Base-by-base conservation (phyloP, 2,888 invertebrate genomes). In the Brachypalpus laphriformis region DNA sequence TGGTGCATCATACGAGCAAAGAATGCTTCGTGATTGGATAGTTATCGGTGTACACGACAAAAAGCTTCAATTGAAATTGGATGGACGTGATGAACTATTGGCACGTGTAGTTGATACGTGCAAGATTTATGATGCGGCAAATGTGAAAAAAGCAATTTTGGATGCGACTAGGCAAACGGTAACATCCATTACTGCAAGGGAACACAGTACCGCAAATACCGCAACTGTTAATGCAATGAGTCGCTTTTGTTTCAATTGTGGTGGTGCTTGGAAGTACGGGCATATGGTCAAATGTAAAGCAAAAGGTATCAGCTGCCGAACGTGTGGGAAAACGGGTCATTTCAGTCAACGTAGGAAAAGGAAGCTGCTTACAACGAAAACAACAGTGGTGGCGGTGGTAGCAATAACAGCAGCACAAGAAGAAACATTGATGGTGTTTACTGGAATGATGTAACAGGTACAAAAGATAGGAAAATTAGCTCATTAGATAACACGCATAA, bases 21-120 rank as follows among this genome's bases (percentile, higher is more conserved):
- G 86, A 59, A 86, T 86, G 86, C 37, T 82, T 6, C 59, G 76
- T 25, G 86, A 81, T 80, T 66, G 71, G 2, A 85, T 81, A 16
- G 42, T 83, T 1, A 56, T 71, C 8, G 70, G 40, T 40, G 40
- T 40, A 3, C 11, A 14, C 16, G 77, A 81, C 20, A 87, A 87
- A 65, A 72, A 81, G 34, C 28, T 75, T n/a, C 66, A 66, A 51
- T 57, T 70, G 16, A 78, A 63, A 56, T 31, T 80, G 42, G 76
- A 85, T 63, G 87, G 81, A n/a, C 31, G 34, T 14, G 76, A 83
- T 18, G 77, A 87, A 57, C 14, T 18, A 31, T 59, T 87, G 49
- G n/a, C 31, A 34, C 51, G 61, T 16, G 74, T 86, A 20, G 45
- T 82, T 63, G 82, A 85, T 20, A 51, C 28, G 11, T 74, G 80